phyloP scores from a whole-genome alignment of 2,888 invertebrate species.

The Philonicus albiceps region DNA sequence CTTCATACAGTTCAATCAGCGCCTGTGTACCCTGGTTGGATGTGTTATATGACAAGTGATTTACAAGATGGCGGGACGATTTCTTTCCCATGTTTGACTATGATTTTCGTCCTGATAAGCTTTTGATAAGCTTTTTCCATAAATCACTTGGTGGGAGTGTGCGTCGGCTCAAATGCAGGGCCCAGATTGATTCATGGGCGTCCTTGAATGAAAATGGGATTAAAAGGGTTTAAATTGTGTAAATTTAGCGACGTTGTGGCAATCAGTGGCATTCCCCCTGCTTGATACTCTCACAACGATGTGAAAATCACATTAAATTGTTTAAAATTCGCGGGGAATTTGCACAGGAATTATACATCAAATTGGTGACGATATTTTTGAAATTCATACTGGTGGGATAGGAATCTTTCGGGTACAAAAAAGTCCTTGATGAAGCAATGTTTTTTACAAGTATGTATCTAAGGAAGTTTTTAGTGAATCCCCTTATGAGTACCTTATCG shows the following conservation, averaged over 20 bases:
- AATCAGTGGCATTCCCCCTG: not conserved
- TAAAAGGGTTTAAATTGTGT: constrained; percentile 38
- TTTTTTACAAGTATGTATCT: not conserved
- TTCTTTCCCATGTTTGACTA: constrained; percentile 39
- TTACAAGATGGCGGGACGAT: constrained; percentile 48
- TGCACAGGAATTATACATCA: not conserved
- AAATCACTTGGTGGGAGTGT: constrained; percentile 29
- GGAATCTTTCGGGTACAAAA: not conserved
- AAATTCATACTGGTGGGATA: not conserved
- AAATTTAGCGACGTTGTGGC: constrained; percentile 25
- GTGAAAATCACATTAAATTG: constrained; percentile 25
- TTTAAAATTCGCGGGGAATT: not conserved
- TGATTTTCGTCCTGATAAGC: constrained; percentile 52
- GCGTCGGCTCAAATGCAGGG: constrained; percentile 36
- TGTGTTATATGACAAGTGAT: constrained; percentile 44
- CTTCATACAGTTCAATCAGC: constrained; percentile 27
- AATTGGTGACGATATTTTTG: not conserved
- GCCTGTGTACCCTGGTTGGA: constrained; percentile 4
- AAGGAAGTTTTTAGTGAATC: not conserved
- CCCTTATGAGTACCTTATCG: not conserved
- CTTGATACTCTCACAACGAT: not conserved
- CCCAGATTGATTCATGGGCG: constrained; percentile 45
- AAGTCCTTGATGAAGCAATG: not conserved
- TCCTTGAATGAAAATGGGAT: constrained; percentile 37
- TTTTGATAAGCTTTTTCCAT: constrained; percentile 52